These are phyloP conservation scores for Amphiprion ocellaris DNA, from an alignment of 2,113 vertebrate species.

Conservation along the genomic window DNA sequence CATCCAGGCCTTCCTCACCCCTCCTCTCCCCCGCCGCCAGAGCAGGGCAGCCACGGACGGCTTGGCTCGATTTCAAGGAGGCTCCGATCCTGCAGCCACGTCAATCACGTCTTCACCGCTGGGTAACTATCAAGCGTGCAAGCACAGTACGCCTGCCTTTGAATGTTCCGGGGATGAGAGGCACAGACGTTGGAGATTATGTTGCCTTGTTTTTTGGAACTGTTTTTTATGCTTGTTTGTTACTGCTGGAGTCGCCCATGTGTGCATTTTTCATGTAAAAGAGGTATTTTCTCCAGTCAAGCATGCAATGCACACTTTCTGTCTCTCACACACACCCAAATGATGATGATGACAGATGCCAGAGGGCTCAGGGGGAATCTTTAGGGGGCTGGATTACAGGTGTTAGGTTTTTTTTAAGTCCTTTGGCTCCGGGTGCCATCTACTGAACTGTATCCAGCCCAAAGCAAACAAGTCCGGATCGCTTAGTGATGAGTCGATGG, in stretches of 20 bases:
- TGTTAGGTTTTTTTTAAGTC: conserved; percentile 33
- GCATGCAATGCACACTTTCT: conserved; percentile 26
- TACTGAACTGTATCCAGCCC: conserved; percentile 53
- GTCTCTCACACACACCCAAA: conserved; percentile 12
- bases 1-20: conserved; percentile 34
- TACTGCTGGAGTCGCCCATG: conserved; percentile 55
- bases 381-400: conserved; percentile 36
- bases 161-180: conserved; percentile 12
- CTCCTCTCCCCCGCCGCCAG: conserved; percentile 30
- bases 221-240: conserved; percentile 50
- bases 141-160: conserved; percentile 16
- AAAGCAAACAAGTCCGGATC: not conserved
- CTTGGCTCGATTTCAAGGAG: conserved; percentile 75
- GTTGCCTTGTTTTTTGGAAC: conserved; percentile 20
- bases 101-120: conserved; percentile 86
- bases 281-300: conserved; percentile 57
- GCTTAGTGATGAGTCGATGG: not conserved
- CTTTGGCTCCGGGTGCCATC: conserved; percentile 59
- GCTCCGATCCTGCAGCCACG: conserved; percentile 79
- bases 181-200: conserved; percentile 46
- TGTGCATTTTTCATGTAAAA: conserved; percentile 59
- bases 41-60: conserved; percentile 54
- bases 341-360: conserved; percentile 24
- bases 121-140: conserved; percentile 75
- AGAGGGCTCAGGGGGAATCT: conserved; percentile 51